Conservation (phyloP, 2,888 invertebrate species). For the Tenthredo amoena region DNA sequence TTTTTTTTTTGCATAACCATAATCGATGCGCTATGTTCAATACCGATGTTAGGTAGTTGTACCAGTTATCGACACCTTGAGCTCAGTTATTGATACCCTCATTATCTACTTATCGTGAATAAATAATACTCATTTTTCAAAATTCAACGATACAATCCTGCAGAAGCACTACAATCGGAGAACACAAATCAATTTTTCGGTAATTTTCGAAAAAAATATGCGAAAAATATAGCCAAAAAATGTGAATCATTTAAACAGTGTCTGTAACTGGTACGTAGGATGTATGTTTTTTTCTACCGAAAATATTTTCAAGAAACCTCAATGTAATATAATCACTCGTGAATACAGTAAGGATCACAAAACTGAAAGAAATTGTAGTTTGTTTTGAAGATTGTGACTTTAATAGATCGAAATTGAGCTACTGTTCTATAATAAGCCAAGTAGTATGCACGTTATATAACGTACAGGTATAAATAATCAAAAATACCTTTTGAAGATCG, state of each 20-base stretch:
- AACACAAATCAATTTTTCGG: conserved; percentile 16
- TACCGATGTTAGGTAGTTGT: conserved; percentile 34
- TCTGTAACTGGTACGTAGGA: not conserved
- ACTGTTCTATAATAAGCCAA: not conserved
- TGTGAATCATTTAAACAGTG: conserved; percentile 21
- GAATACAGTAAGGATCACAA: not conserved
- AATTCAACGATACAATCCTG: conserved; percentile 12
- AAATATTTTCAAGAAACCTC: conserved; percentile 18
- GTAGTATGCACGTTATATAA: not conserved
- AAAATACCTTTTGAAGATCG: conserved; percentile 21
- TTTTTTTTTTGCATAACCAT: conserved; percentile 16
- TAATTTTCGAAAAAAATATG: conserved; percentile 7
- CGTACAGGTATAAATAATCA: not conserved
- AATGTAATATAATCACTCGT: not conserved
- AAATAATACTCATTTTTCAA: not conserved
- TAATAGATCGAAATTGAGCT: not conserved
- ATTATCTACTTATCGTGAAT: conserved; percentile 33
- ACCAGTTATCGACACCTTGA: conserved; percentile 12
- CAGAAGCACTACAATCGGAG: not conserved
- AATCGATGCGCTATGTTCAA: conserved; percentile 29
- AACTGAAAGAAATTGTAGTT: not conserved
- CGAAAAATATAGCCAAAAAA: conserved; percentile 20
- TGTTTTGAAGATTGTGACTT: conserved; percentile 12
- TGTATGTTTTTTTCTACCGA: not conserved
- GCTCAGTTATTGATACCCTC: conserved; percentile 22